Evolutionary conservation across 2,797 vertebrate species (phyloP), one percentile per base, ranked within the genome.

Genomic region (Spinus olivaceus): DNA sequence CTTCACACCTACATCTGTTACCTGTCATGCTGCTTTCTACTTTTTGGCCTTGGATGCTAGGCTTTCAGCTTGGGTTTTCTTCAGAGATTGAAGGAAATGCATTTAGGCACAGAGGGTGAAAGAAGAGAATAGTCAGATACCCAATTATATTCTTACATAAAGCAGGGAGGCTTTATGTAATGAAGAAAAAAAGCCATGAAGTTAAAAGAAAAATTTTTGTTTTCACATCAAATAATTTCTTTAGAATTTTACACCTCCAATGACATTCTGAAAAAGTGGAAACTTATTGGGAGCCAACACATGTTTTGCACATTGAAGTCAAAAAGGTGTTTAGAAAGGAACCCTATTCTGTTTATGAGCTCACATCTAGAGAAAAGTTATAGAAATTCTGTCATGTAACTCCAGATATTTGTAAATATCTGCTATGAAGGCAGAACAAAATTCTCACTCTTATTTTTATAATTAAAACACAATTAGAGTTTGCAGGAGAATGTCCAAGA

Each of bases 111-210:
- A 74, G 61, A 57, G 21, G 2, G 10, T 66, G 8, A 49, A 88
- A 90, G 33, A 17, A 56, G 6, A 61, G 17, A 80, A 60, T 21
- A 64, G 7, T 47, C 51, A 7, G 17, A 37, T 8, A 66, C 6
- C 39, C 39, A 92, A 25, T 3, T 2, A 18, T 42, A 81, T 77
- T 42, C 46, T 86, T 50, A 39, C 6, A 33, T 30, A 33, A 54
- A 14, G 13, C 4, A 86, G 4, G 8, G 24, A 71, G 13, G 7
- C 7, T 53, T 17, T 10, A 30, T 24, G 30, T 23, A 32, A 35
- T 1, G 3, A 57, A 57, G 23, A 41, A 25, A 20, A 35, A 39
- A 28, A 41, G 16, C 1, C 2, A 10, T 8, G 0, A 60, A 12
- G 4, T 23, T 7, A 14, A 42, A 39, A 27, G 23, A 54, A 66